phyloP scores from a whole-genome alignment of 2,888 invertebrate species.

The Pyralis farinalis region DNA sequence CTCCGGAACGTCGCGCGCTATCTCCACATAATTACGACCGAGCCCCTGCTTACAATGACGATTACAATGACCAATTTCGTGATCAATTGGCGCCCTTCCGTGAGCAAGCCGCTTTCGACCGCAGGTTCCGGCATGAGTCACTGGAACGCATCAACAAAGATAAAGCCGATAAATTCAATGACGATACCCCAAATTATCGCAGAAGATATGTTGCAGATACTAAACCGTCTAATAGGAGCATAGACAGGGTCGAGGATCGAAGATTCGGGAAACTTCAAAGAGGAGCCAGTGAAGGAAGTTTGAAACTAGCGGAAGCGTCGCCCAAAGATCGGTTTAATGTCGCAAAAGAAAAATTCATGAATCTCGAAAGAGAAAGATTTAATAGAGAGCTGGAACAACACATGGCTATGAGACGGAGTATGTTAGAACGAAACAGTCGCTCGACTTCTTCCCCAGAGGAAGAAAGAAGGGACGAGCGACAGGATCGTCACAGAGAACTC shows the following conservation, averaged over 20 bases:
- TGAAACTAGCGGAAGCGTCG: conserved; percentile 69
- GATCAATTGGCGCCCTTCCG: conserved; percentile 66
- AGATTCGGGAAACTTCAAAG: conserved; percentile 64
- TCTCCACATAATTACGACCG: conserved; percentile 47
- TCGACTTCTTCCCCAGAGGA: conserved; percentile 79
- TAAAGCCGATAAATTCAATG: conserved; percentile 58
- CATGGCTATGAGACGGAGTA: conserved; percentile 74
- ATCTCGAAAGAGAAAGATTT: conserved; percentile 86
- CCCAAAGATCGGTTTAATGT: conserved; percentile 92
- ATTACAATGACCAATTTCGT: conserved; percentile 40
- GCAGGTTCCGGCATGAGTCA: conserved; percentile 69
- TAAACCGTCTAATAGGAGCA: conserved; percentile 67
- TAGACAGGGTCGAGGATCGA: conserved; percentile 70
- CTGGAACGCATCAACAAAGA: conserved; percentile 58
- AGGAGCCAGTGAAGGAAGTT: conserved; percentile 69
- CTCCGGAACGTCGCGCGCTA: conserved; percentile 40
- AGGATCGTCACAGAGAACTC: conserved; percentile 61
- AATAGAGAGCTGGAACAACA: conserved; percentile 79
- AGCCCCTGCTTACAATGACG: conserved; percentile 41
- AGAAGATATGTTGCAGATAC: conserved; percentile 74
- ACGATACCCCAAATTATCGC: conserved; percentile 61
- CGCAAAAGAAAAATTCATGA: conserved; percentile 92
- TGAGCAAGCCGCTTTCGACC: conserved; percentile 57
- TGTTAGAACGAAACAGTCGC: conserved; percentile 74
- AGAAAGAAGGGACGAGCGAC: conserved; percentile 74